phyloP scores from a whole-genome alignment of 2,113 vertebrate species.

The Rutilus rutilus region DNA sequence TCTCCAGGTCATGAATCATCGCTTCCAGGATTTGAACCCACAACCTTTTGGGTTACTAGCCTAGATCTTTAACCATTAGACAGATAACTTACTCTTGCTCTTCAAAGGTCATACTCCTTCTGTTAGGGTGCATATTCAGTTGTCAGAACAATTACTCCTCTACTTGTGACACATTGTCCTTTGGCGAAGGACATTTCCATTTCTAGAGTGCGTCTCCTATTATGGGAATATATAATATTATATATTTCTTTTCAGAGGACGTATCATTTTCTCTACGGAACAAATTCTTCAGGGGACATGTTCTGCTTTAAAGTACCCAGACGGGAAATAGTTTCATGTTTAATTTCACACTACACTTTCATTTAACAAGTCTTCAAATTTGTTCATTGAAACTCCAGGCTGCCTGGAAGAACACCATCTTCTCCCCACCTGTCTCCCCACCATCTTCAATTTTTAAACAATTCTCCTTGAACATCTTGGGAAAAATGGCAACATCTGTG shows the following conservation, averaged over 20 bases:
- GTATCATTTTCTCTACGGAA: neutral
- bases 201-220: slow-evolving; percentile 6
- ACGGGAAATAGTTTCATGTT: slow-evolving; percentile 20
- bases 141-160: slow-evolving; percentile 24
- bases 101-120: neutral
- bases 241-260: slow-evolving; percentile 8
- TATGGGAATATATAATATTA: slow-evolving; percentile 2
- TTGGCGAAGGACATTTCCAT: slow-evolving; percentile 27
- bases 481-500: neutral
- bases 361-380: neutral
- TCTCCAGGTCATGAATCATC: neutral
- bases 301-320: slow-evolving; percentile 2
- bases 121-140: slow-evolving; percentile 11
- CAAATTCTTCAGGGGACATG: slow-evolving; percentile 15
- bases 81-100: neutral
- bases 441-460: neutral
- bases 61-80: slow-evolving; percentile 29
- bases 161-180: slow-evolving; percentile 5
- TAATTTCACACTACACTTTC: slow-evolving; percentile 16
- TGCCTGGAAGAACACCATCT: neutral
- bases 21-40: slow-evolving; percentile 3
- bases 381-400: slow-evolving; percentile 3
- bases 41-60: slow-evolving; percentile 26
- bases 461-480: neutral
- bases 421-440: neutral